Conservation (phyloP, 2,113 vertebrate genomes). For the Phalacrocorax carbo region DNA sequence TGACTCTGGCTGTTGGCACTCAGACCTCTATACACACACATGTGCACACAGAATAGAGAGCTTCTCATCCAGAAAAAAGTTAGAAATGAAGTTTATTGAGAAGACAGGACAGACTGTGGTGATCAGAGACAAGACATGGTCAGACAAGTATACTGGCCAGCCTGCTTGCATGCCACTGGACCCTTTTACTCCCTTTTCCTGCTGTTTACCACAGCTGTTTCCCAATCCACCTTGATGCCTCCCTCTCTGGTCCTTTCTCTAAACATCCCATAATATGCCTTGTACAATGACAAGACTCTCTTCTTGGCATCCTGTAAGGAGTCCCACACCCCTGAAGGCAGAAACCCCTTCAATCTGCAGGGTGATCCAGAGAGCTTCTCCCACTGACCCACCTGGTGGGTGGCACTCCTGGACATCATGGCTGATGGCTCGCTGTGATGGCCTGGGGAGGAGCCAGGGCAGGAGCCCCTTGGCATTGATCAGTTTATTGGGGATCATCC, state of each 20-base stretch:
- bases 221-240: not conserved
- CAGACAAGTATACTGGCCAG: not conserved
- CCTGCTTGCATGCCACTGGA: not conserved
- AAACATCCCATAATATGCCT: not conserved
- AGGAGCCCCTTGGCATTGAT: not conserved
- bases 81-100: not conserved
- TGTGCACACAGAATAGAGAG: not conserved
- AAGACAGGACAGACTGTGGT: not conserved
- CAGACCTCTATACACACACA: not conserved
- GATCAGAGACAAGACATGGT: not conserved
- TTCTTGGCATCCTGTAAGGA: not conserved
- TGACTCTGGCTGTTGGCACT: not conserved
- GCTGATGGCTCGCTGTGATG: not conserved
- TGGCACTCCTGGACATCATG: not conserved
- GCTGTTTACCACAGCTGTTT: not conserved
- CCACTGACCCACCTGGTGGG: too few relatives aligned
- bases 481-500: not conserved
- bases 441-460: not conserved
- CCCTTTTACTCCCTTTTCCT: not conserved
- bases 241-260: not conserved
- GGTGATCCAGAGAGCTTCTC: not conserved
- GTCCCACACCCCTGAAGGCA: not conserved
- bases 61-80: not conserved
- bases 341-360: not conserved
- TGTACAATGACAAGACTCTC: not conserved